These are phyloP conservation scores for Iguana delicatissima DNA, from an alignment of 2,797 vertebrate species.

Conservation along the genomic window DNA sequence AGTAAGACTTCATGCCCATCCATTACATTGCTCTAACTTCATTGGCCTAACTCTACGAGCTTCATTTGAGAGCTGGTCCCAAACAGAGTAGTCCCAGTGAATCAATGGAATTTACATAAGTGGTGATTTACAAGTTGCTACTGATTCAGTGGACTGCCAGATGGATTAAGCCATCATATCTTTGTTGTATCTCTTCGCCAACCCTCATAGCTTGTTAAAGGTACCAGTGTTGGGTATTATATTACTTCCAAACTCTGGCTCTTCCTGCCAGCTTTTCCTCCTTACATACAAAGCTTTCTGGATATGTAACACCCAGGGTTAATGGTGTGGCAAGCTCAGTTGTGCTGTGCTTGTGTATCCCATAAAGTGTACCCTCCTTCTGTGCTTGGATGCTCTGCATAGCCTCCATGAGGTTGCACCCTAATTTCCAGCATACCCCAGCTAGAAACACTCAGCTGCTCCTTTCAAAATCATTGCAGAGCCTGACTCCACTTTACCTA, in stretches of 20 bases:
- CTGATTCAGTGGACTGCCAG: too few relatives aligned
- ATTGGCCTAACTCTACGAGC: too few relatives aligned
- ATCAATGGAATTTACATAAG: too few relatives aligned
- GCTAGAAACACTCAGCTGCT: neutral
- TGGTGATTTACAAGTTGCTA: too few relatives aligned
- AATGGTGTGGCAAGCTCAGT: neutral
- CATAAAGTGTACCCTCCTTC: neutral
- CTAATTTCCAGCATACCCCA: neutral
- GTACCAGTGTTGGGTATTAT: neutral
- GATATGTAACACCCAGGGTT: neutral
- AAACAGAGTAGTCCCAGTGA: too few relatives aligned
- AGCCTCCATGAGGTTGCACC: too few relatives aligned
- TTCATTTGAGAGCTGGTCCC: too few relatives aligned
- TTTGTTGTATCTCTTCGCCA: neutral
- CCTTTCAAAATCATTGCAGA: neutral
- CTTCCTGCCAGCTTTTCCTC: neutral
- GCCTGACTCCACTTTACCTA: neutral
- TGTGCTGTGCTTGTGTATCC: neutral
- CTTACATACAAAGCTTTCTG: neutral
- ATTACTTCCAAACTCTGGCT: too few relatives aligned
- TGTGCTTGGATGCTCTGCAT: neutral
- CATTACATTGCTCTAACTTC: too few relatives aligned
- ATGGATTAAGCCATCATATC: too few relatives aligned
- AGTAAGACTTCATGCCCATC: too few relatives aligned
- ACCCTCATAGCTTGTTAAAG: neutral